Conservation (phyloP, 2,888 invertebrate species). For the Sinohyriopsis cumingii region DNA sequence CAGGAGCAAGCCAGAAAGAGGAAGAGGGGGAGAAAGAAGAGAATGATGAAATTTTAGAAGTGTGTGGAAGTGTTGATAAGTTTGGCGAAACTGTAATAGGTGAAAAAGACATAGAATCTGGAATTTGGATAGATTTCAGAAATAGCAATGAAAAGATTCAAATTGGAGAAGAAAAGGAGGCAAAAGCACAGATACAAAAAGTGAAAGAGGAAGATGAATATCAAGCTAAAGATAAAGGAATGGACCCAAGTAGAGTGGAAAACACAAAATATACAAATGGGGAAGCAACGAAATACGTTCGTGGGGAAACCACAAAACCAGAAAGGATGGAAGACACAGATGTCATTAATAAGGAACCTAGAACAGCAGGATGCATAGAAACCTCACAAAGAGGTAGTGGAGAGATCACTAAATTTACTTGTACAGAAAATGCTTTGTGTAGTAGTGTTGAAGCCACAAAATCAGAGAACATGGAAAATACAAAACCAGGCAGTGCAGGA, state of each 20-base stretch:
- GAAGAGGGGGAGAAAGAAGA: slow-evolving; percentile 5
- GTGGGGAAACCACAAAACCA: neutral
- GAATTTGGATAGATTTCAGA: neutral
- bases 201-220: no score
- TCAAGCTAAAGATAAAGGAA: no score
- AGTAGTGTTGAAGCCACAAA: neutral
- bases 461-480: slow-evolving; percentile 12
- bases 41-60: slow-evolving; percentile 2
- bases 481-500: slow-evolving; percentile 9
- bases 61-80: slow-evolving; percentile 2
- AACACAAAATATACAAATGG: no score
- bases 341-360: neutral
- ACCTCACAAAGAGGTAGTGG: no score
- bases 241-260: no score
- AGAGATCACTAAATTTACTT: neutral
- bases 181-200: no score
- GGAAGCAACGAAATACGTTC: no score
- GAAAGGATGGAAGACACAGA: neutral
- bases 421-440: neutral
- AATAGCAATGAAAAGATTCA: no score
- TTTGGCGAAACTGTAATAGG: slow-evolving; percentile 1
- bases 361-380: neutral
- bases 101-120: neutral
- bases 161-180: no score
- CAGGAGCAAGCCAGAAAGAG: slow-evolving; percentile 20